A percentile compares a stretch with the other conserved stretches of the same genome.
Conservation (phyloP, 2,888 invertebrate genomes). For the Caenorhabditis virilis region DNA sequence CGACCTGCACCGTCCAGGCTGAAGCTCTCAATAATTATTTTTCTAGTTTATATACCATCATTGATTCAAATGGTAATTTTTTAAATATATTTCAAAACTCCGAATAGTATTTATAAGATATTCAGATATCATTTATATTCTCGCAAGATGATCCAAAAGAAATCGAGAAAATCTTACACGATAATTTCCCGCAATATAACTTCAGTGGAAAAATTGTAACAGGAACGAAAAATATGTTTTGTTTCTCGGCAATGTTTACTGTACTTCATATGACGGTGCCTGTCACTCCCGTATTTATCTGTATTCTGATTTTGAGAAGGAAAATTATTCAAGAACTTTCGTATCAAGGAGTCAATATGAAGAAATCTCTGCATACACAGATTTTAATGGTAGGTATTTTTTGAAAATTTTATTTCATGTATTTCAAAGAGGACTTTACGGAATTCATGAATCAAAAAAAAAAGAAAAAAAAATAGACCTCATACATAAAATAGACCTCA, state of each 20-base stretch:
- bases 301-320: conserved; percentile 29
- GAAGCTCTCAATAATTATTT: neutral
- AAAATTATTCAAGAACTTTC: conserved; percentile 24
- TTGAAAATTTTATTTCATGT: too few relatives aligned
- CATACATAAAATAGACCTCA: too few relatives aligned
- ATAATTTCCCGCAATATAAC: conserved; percentile 12
- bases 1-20: neutral
- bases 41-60: conserved; percentile 3
- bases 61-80: conserved; percentile 1
- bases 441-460: too few relatives aligned
- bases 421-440: too few relatives aligned
- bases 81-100: neutral
- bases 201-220: conserved; percentile 5
- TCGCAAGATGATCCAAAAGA: conserved; percentile 4
- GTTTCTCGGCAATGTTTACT: conserved; percentile 7
- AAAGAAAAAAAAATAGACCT: too few relatives aligned
- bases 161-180: neutral
- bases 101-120: too few relatives aligned
- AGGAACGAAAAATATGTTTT: conserved; percentile 8
- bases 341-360: conserved; percentile 25
- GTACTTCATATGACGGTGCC: conserved; percentile 27
- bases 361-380: conserved; percentile 32
- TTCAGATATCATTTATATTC: neutral
- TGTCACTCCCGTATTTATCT: conserved; percentile 17
- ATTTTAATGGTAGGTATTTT: conserved; percentile 26